Percentiles rank a stretch among this genome's conserved stretches.
Evolutionary conservation across 2,797 vertebrate genomes (phyloP).

Genomic region (Anableps anableps): DNA sequence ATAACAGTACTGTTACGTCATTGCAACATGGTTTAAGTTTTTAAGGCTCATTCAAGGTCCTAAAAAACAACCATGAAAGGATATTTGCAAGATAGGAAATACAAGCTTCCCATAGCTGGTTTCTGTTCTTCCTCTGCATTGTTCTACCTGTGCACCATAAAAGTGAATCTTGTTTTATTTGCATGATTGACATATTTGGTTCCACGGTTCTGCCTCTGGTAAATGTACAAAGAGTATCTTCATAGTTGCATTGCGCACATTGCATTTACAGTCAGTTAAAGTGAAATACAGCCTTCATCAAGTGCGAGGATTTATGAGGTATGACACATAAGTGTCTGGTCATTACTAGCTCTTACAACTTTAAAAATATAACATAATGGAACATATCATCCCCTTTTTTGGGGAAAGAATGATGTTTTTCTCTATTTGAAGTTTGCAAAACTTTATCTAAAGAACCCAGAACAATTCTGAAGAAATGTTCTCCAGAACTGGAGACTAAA

Average conservation of each 20-base stretch:
- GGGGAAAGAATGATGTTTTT: neutral
- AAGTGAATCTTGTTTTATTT: conserved; percentile 14
- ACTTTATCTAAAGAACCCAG: neutral
- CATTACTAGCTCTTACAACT: neutral
- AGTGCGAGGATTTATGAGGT: neutral
- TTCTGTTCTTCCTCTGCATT: conserved; percentile 32
- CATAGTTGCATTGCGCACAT: neutral
- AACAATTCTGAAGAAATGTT: neutral
- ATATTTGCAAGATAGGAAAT: conserved; percentile 24
- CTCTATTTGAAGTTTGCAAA: neutral
- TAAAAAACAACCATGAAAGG: conserved; percentile 8
- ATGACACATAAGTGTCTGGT: neutral
- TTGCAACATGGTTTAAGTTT: conserved; percentile 2
- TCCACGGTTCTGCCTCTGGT: neutral
- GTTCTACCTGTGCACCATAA: conserved; percentile 14
- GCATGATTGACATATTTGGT: neutral
- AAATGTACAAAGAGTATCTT: neutral
- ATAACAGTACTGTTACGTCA: neutral
- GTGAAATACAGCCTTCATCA: neutral
- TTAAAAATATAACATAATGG: neutral
- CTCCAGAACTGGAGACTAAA: neutral
- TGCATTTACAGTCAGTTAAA: neutral
- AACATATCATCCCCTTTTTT: neutral
- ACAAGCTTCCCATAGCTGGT: conserved; percentile 27
- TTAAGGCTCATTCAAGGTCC: neutral